phyloP scores from a whole-genome alignment of 2,113 vertebrate genomes.

The Plotosus lineatus region DNA sequence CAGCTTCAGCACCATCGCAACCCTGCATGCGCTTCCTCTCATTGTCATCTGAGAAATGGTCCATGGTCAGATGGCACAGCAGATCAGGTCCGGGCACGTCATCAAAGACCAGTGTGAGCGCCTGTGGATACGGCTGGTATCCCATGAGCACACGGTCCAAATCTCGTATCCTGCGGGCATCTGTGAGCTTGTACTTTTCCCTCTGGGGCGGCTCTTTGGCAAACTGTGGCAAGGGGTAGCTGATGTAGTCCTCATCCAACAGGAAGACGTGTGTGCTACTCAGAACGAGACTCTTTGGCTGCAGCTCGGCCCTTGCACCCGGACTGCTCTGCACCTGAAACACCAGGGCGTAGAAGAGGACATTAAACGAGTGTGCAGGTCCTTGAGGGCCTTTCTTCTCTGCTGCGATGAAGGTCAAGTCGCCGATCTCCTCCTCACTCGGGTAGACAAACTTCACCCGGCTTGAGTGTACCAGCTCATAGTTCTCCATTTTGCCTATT shows the following conservation, averaged over 20 bases:
- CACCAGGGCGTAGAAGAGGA: conserved; percentile 90
- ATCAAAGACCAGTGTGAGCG: conserved; percentile 94
- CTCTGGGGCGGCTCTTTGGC: conserved; percentile 92
- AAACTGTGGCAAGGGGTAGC: conserved; percentile 92
- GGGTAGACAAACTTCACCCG: conserved; percentile 96
- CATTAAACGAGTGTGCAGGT: conserved; percentile 77
- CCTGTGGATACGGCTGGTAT: conserved; percentile 93
- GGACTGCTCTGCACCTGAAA: conserved; percentile 80
- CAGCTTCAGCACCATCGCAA: conserved; percentile 64
- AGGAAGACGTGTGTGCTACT: conserved; percentile 90
- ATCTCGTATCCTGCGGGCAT: conserved; percentile 88
- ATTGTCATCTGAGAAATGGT: conserved; percentile 83
- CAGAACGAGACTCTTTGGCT: conserved; percentile 88
- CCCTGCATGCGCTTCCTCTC: conserved; percentile 54
- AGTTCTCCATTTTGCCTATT: conserved; percentile 96
- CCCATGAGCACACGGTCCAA: conserved; percentile 93
- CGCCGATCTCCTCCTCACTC: conserved; percentile 95
- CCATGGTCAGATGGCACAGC: conserved; percentile 87
- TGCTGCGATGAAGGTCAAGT: conserved; percentile 90
- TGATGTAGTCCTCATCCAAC: conserved; percentile 92
- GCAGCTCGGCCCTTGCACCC: conserved; percentile 65
- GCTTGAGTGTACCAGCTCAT: conserved; percentile 95
- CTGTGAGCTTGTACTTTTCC: conserved; percentile 87
- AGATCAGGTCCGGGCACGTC: conserved; percentile 89
- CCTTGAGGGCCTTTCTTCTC: conserved; percentile 79